Percentiles rank a stretch among this genome's conserved stretches.
phyloP scores from a whole-genome alignment of 2,888 invertebrate species.

The Hirudinaria manillensis region DNA sequence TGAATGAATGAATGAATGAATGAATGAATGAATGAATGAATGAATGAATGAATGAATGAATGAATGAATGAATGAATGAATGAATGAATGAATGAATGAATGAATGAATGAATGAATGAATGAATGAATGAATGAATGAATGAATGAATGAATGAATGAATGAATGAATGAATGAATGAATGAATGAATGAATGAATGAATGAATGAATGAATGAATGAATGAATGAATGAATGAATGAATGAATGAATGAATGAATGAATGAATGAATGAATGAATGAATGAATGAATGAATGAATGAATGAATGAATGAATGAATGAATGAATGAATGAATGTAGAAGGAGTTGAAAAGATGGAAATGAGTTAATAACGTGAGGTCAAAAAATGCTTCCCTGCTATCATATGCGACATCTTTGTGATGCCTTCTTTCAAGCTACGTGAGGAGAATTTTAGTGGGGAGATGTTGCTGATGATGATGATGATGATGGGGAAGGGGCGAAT shows the following conservation, averaged over 20 bases:
- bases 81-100: not conserved
- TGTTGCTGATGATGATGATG: not conserved
- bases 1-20: not conserved
- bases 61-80: not conserved
- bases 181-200: not conserved
- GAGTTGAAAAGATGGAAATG: not conserved
- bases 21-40: not conserved
- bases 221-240: constrained; percentile 4
- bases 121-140: not conserved
- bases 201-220: constrained; percentile 13
- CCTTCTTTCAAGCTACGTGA: not conserved
- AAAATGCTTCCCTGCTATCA: not conserved
- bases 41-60: not conserved
- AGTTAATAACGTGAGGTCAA: not conserved
- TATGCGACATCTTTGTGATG: constrained; percentile 1
- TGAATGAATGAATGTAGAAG: not conserved
- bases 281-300: not conserved
- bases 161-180: not conserved
- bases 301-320: not conserved
- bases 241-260: not conserved
- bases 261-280: no score
- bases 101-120: not conserved
- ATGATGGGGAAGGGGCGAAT: constrained; percentile 33
- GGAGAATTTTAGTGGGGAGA: constrained; percentile 37
- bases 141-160: not conserved